Evolutionary conservation across 2,888 invertebrate species (phyloP), one percentile per base, ranked within the genome.

Genomic region (Dichetophora obliterata): DNA sequence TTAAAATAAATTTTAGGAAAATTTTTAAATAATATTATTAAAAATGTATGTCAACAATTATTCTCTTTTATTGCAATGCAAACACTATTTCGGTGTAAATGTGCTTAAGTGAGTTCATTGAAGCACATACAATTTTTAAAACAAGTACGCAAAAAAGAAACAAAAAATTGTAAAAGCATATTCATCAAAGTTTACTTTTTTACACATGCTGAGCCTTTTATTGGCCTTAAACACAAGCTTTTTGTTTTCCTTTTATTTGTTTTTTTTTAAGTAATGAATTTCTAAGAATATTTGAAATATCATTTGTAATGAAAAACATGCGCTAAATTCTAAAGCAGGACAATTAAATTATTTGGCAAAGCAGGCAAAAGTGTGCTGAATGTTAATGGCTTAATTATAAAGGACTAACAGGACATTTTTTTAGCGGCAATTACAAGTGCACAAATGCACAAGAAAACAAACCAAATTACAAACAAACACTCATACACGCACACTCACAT

Each of bases 301-400:
- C 2, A 11, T 43, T 43, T 14, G 43, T 11, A 43, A 43, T 43
- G 11, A 43, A 43, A 43, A 14, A 14, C 59, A 27, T 24, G 16
- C 8, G 31, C n/a, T 61, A 27, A 16, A 61, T 24, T 31, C 24
- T 61, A 61, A 66, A 43, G 37, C 43, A 66, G 22, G 24, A 54
- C 70, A 50, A 24, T 69, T 69, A 52, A 52, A 69, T 52, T 54
- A 52, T 54, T 70, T 54, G 52, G 54, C 52, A 31, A 34, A 54
- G 8, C n/a, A 54, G 14, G 27, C 54, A 52, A 24, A 34, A 27
- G 54, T 43, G 66, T 19, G 24, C 9, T 48, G 54, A 24, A 31
- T 54, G 52, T 54, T 70, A 70, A 70, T 70, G 31, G 34, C 54
- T 70, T 52, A 68, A 52, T 70, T 70, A 54, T 16, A 70, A 54